Conservation (phyloP, 2,888 invertebrate species). For the Acanthosepion lycidas region DNA sequence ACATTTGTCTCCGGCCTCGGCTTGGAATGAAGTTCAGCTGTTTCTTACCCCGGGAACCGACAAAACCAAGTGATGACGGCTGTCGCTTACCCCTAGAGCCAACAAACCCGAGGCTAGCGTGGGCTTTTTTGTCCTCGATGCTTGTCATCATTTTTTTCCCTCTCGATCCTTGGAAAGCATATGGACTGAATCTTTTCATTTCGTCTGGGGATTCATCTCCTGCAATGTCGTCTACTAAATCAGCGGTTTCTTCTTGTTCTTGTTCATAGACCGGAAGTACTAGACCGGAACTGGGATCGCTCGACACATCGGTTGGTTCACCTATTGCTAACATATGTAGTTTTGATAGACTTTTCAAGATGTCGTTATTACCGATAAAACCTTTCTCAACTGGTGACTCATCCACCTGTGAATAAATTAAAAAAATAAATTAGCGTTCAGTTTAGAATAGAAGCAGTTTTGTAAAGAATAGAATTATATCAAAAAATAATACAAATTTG, state of each 20-base stretch:
- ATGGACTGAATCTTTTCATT: background rate
- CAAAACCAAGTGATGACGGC: background rate
- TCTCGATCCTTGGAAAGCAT: too few species aligned
- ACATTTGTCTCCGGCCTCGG: background rate
- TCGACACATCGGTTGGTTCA: background rate
- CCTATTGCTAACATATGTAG: background rate
- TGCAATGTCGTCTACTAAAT: background rate
- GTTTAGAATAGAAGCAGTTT: background rate
- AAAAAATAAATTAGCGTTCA: background rate
- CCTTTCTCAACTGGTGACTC: background rate
- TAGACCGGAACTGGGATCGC: background rate
- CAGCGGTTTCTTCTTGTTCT: background rate
- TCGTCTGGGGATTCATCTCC: constrained; percentile 5
- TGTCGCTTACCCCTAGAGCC: background rate
- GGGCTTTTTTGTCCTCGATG: background rate
- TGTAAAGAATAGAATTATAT: too few species aligned
- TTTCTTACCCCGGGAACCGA: background rate
- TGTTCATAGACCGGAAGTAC: background rate
- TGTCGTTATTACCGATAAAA: background rate
- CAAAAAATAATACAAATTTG: too few species aligned
- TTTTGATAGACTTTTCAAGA: background rate
- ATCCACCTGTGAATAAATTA: background rate
- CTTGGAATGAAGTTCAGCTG: background rate
- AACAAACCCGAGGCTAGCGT: background rate
- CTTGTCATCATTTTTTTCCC: too few species aligned